Percentiles rank a stretch among this genome's conserved stretches.
phyloP scores from a whole-genome alignment of 2,113 vertebrate genomes.

The Eira barbara region DNA sequence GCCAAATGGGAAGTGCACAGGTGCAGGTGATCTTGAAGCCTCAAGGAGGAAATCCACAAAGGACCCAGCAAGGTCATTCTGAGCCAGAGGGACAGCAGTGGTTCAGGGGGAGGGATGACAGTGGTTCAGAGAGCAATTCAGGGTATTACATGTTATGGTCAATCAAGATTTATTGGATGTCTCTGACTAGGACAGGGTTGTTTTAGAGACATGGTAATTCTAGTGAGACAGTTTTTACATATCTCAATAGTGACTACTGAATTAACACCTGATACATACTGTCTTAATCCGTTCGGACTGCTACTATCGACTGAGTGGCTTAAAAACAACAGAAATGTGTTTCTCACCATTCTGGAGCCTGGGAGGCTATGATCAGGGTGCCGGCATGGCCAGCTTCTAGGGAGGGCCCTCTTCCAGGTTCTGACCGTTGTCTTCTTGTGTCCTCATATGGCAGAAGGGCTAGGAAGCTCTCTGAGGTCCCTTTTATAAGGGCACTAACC shows the following conservation, averaged over 20 bases:
- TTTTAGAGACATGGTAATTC: background rate
- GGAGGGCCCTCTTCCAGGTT: background rate
- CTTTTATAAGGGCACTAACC: background rate
- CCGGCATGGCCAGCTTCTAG: background rate
- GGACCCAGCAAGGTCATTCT: background rate
- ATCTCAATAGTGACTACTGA: background rate
- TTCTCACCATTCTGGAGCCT: background rate
- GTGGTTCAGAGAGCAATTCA: background rate
- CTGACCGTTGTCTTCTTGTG: background rate
- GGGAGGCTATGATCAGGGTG: background rate
- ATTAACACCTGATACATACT: background rate
- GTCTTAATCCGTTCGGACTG: background rate
- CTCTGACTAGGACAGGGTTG: background rate
- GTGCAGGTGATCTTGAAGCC: background rate
- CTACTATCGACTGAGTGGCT: background rate
- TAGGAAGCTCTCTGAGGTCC: background rate
- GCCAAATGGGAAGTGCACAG: too few species aligned
- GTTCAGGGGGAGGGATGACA: background rate
- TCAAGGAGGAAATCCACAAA: background rate
- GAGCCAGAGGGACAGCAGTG: background rate
- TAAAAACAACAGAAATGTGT: background rate
- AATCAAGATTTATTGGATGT: rapidly evolving
- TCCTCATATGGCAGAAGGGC: too few species aligned
- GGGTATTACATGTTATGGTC: rapidly evolving
- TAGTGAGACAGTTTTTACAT: background rate